Evolutionary conservation across 2,797 vertebrate species (phyloP).

Genomic region (Oreochromis mossambicus): DNA sequence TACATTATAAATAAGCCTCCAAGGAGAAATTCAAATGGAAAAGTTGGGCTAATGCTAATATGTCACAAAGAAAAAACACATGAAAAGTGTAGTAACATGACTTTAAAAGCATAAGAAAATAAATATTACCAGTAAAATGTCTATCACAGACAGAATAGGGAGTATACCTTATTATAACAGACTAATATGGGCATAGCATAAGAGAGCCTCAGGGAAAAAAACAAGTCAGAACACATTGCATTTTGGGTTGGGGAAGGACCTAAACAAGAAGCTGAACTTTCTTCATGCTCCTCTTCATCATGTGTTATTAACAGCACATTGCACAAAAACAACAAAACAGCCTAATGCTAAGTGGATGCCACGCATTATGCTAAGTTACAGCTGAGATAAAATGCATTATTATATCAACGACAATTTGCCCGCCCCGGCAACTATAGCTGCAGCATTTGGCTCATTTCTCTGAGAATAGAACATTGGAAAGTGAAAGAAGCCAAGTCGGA

Average conservation of each 20-base stretch:
- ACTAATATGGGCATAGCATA: background rate
- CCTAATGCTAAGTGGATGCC: constrained; percentile 12
- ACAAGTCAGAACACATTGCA: constrained; percentile 10
- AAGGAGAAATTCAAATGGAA: constrained; percentile 4
- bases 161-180: background rate
- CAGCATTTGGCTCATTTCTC: constrained; percentile 22
- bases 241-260: background rate
- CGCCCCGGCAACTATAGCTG: background rate
- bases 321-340: constrained; percentile 15
- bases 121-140: background rate
- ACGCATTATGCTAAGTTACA: constrained; percentile 17
- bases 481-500: constrained; percentile 1
- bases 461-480: constrained; percentile 17
- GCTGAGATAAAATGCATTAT: constrained; percentile 30
- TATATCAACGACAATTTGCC: constrained; percentile 11
- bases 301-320: constrained; percentile 17
- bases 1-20: background rate
- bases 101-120: background rate
- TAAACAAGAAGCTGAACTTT: constrained; percentile 17
- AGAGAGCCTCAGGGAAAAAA: background rate
- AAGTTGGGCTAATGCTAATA: background rate
- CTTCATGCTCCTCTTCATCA: background rate
- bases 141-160: background rate
- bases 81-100: background rate
- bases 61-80: background rate